Conservation (phyloP, 2,797 vertebrate species). For the Pseudochirops corinnae region DNA sequence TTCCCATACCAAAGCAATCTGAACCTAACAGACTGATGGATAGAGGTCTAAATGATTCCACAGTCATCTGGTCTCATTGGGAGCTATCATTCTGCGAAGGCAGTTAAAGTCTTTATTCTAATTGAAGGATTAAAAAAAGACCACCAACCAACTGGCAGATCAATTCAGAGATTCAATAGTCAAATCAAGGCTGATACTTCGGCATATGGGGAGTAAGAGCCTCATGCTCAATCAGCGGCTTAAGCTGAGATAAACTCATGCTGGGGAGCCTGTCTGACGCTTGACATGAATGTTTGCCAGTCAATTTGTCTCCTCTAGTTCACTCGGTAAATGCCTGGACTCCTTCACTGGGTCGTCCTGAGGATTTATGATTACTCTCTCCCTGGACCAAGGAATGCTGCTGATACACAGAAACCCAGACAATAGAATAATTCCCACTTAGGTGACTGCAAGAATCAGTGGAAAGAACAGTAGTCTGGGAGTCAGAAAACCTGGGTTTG, state of each 20-base stretch:
- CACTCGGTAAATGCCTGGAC: background rate
- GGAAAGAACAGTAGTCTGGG: background rate
- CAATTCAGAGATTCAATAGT: slow-evolving; percentile 78
- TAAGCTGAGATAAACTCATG: slow-evolving; percentile 79
- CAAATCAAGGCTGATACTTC: slow-evolving; percentile 80
- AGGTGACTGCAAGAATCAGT: background rate
- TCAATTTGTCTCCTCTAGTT: slow-evolving; percentile 51
- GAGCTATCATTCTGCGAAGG: slow-evolving; percentile 57
- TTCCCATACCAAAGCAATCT: background rate
- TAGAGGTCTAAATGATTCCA: slow-evolving; percentile 46
- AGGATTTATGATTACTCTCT: slow-evolving; percentile 16
- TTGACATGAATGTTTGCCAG: slow-evolving; percentile 75
- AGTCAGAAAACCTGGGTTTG: background rate
- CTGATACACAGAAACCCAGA: slow-evolving; percentile 38
- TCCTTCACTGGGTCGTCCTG: slow-evolving; percentile 26
- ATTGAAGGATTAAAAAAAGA: slow-evolving; percentile 66
- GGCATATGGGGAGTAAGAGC: slow-evolving; percentile 70
- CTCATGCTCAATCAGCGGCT: slow-evolving; percentile 83
- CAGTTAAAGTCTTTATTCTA: slow-evolving; percentile 58
- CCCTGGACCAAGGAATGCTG: slow-evolving; percentile 42
- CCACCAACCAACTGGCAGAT: slow-evolving; percentile 51
- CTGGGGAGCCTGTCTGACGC: slow-evolving; percentile 71
- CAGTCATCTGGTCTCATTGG: slow-evolving; percentile 49
- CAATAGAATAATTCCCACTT: background rate
- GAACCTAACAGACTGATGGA: slow-evolving; percentile 54